Base-by-base conservation (phyloP, 2,888 invertebrate genomes). In the Cataglyphis livida region DNA sequence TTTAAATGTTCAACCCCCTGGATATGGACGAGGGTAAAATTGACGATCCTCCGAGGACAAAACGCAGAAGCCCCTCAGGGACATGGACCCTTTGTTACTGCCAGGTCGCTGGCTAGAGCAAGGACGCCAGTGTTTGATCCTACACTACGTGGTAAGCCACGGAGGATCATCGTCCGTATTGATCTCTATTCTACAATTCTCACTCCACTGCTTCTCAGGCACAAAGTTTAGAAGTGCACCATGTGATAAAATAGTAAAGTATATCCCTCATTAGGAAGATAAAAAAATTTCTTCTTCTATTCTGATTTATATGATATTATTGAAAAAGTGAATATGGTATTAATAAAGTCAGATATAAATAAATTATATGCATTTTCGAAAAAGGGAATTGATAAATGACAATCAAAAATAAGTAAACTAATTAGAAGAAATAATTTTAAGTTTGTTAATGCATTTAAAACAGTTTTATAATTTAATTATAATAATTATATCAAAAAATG, bases 31-130 rank as follows among this genome's bases (percentile, higher is more conserved):
- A 76, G 89, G 90, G 90, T 83, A 82, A 86, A 84, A 84, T 87
- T 83, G 89, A 78, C 90, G 87, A 90, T 86, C 85, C 89, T 88
- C 88, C 82, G 66, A 85, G 90, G 88, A 90, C 90, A 88, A 90
- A 90, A 88, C 84, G 89, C 85, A 87, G 88, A 85, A 87, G 84
- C 84, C 89, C 90, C 90, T 81, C 74, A 74, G 89, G 89, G 78
- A 86, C 83, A 66, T 70, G 76, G 71, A 88, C 85, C 89, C 89
- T 84, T 89, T 89, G 88, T 87, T 89, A 87, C 81, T 84, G 84
- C 89, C 89, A 85, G 84, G 86, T 81, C 86, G 85, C 83, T 86
- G 86, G 86, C 84, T 85, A 70, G 59, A 76, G 85, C 85, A 82
- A 87, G 86, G 83, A 85, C 87, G 85, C 86, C 62, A 83, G 81